Conservation (phyloP, 2,113 vertebrate species). For the Oreochromis spilurus region DNA sequence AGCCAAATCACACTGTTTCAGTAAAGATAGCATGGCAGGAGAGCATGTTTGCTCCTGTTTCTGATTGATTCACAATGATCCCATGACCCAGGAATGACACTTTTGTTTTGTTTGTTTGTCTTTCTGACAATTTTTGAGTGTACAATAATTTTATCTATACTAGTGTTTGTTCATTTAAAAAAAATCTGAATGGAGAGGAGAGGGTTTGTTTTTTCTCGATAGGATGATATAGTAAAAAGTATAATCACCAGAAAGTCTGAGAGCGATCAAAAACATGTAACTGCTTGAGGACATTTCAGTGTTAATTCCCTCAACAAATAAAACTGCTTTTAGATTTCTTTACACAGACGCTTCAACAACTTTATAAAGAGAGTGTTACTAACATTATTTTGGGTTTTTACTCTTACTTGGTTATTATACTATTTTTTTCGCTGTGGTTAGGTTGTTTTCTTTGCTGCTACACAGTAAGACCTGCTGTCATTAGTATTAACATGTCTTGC, state of each 20-base stretch:
- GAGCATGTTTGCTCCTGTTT: conserved; percentile 35
- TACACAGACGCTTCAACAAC: background rate
- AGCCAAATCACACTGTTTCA: conserved; percentile 50
- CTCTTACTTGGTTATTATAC: background rate
- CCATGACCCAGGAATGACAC: conserved; percentile 4
- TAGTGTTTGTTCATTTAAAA: background rate
- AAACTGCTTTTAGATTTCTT: background rate
- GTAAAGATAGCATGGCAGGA: background rate
- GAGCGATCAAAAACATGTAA: conserved; percentile 27
- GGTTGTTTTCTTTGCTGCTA: background rate
- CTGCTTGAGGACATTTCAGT: conserved; percentile 28
- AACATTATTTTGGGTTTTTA: background rate
- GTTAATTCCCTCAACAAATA: background rate
- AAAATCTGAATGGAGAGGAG: background rate
- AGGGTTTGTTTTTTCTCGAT: background rate
- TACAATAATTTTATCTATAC: background rate
- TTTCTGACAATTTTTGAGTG: background rate
- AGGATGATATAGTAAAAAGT: background rate
- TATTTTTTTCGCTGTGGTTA: background rate
- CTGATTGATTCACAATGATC: conserved; percentile 7
- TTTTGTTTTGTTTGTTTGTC: background rate
- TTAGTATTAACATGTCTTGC: background rate
- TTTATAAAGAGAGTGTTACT: background rate
- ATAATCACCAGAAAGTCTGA: background rate
- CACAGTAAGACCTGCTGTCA: background rate